These are phyloP conservation scores for Gandaritis pyraliata DNA, from an alignment of 2,888 invertebrate genomes.

Conservation along the genomic window DNA sequence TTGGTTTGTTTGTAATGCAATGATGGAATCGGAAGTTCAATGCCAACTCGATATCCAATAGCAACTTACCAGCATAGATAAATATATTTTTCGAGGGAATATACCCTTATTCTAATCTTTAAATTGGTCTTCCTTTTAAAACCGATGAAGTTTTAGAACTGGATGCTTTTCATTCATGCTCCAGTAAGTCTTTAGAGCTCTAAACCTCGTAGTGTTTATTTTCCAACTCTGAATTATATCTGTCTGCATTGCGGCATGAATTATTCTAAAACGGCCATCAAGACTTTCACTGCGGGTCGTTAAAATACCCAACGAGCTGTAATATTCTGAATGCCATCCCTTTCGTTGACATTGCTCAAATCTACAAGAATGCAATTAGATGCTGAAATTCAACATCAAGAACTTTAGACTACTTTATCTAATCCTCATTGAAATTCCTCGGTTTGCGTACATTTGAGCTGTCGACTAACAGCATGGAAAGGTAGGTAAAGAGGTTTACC, in stretches of 20 bases:
- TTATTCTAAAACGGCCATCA: constrained; percentile 17
- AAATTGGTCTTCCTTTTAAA: neutral
- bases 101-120: neutral
- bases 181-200: neutral
- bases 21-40: constrained; percentile 25
- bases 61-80: neutral
- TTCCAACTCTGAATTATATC: constrained; percentile 8
- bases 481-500: constrained; percentile 46
- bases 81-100: no score
- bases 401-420: constrained; percentile 21
- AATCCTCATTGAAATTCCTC: constrained; percentile 42
- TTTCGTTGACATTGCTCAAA: constrained; percentile 5
- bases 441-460: constrained; percentile 40
- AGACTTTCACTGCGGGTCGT: constrained; percentile 14
- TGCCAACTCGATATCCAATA: constrained; percentile 8
- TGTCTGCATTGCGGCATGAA: constrained; percentile 33
- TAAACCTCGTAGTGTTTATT: neutral
- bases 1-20: constrained; percentile 23
- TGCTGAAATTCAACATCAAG: constrained; percentile 5
- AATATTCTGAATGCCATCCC: constrained; percentile 13
- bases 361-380: constrained; percentile 9
- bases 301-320: constrained; percentile 18
- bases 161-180: neutral
- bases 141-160: neutral
- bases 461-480: constrained; percentile 47